Percentiles rank a stretch among this genome's conserved stretches.
phyloP scores from a whole-genome alignment of 2,888 invertebrate genomes.

The Phragmatobia fuliginosa region DNA sequence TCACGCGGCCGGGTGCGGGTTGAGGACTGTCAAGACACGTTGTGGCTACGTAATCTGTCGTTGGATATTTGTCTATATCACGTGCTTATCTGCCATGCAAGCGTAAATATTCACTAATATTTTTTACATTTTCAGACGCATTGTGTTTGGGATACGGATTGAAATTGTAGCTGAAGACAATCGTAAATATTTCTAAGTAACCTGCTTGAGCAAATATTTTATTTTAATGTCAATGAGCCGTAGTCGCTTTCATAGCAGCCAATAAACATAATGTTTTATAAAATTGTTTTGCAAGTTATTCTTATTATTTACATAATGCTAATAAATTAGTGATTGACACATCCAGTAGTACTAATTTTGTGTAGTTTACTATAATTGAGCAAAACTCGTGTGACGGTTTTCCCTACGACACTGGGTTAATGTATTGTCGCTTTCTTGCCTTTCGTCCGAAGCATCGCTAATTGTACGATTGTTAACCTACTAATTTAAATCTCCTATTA shows the following conservation, averaged over 20 bases:
- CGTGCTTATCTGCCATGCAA: not conserved
- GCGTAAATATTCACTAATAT: not conserved
- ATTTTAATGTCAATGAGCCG: constrained; percentile 1
- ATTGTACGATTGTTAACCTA: constrained; percentile 81
- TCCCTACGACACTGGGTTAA: constrained; percentile 80
- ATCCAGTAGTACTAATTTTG: constrained; percentile 52
- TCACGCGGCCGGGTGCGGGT: no score
- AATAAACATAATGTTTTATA: constrained; percentile 1
- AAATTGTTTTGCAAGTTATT: not conserved
- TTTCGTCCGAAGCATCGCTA: constrained; percentile 77
- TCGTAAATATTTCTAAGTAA: not conserved
- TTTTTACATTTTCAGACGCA: not conserved
- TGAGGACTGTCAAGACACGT: no score
- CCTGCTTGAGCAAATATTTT: not conserved
- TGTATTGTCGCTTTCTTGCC: constrained; percentile 81
- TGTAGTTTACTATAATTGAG: constrained; percentile 73
- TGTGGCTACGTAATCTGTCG: no score
- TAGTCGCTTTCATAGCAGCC: constrained; percentile 4
- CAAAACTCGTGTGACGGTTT: constrained; percentile 82
- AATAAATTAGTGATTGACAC: constrained; percentile 20
- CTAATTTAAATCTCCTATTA: constrained; percentile 77
- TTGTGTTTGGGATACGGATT: not conserved
- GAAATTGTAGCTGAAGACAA: not conserved
- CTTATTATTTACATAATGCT: not conserved
- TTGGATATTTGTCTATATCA: no score